These are phyloP conservation scores for Paedocypris micromegethes DNA, from an alignment of 2,797 vertebrate species.

Conservation along the genomic window DNA sequence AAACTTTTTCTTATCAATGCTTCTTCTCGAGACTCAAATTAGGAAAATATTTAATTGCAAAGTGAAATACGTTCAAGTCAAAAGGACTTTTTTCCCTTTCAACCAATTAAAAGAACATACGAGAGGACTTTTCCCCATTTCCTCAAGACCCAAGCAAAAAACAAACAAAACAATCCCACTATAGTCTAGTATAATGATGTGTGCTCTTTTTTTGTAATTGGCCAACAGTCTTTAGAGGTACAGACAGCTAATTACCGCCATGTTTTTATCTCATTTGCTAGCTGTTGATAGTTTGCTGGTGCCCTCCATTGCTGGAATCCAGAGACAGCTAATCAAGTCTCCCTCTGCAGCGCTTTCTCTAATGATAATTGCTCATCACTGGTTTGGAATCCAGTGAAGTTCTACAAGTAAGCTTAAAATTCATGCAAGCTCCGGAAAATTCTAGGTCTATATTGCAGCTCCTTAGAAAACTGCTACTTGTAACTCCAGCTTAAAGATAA, in stretches of 20 bases:
- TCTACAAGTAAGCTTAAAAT: conserved; percentile 3
- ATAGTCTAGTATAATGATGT: conserved; percentile 13
- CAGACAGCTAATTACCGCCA: conserved; percentile 37
- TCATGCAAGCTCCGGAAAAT: not conserved
- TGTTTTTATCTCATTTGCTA: conserved; percentile 23
- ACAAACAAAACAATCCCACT: conserved; percentile 7
- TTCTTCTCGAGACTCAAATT: no score
- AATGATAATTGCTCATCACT: conserved; percentile 24
- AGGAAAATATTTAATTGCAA: no score
- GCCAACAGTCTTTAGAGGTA: conserved; percentile 26
- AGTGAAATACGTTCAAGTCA: no score
- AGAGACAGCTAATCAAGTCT: conserved; percentile 26
- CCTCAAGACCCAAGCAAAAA: not conserved
- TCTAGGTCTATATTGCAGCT: conserved; percentile 1
- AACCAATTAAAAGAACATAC: no score
- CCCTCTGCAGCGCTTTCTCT: conserved; percentile 23
- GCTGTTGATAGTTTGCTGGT: conserved; percentile 33
- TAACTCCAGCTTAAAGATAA: conserved; percentile 14
- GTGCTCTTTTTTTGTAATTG: conserved; percentile 38
- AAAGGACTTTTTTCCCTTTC: no score
- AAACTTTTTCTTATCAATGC: no score
- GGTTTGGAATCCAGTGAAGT: conserved; percentile 17
- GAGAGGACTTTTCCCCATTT: no score
- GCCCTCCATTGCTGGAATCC: conserved; percentile 23
- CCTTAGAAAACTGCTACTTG: not conserved